Evolutionary conservation across 2,113 vertebrate genomes (phyloP).

Genomic region (Hydrolagus affinis): DNA sequence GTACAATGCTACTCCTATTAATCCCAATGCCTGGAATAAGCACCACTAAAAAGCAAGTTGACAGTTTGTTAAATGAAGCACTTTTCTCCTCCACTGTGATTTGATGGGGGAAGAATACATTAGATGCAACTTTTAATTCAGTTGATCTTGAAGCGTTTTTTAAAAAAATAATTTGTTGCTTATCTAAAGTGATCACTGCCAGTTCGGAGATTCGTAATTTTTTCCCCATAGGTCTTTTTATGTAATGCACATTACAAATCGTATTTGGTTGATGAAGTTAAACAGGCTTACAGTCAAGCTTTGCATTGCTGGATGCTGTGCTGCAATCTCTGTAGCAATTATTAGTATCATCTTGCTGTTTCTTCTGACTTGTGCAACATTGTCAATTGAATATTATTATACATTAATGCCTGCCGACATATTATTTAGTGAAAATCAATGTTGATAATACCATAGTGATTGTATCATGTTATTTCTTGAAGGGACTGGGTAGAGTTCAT

Average conservation of each 20-base stretch:
- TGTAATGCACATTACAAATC: neutral
- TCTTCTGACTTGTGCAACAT: too few species aligned
- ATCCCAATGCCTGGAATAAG: slow-evolving; percentile 4
- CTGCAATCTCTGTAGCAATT: neutral
- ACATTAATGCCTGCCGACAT: too few species aligned
- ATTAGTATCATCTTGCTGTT: neutral
- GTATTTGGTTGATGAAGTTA: neutral
- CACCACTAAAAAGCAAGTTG: neutral
- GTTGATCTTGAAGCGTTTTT: neutral
- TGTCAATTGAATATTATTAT: too few species aligned
- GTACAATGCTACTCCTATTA: neutral
- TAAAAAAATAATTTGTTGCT: too few species aligned
- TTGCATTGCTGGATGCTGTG: neutral
- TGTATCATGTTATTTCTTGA: too few species aligned
- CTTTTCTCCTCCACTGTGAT: neutral
- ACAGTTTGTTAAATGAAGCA: slow-evolving; percentile 7
- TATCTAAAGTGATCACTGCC: too few species aligned
- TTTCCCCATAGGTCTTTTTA: neutral
- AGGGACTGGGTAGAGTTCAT: too few species aligned
- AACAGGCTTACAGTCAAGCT: neutral
- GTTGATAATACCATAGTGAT: too few species aligned
- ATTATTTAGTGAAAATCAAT: too few species aligned
- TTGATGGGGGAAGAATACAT: neutral
- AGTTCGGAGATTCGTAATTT: neutral
- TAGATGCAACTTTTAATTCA: neutral